These are phyloP conservation scores for Conus betulinus DNA, from an alignment of 1,140 invertebrate genomes.

Conservation along the genomic window DNA sequence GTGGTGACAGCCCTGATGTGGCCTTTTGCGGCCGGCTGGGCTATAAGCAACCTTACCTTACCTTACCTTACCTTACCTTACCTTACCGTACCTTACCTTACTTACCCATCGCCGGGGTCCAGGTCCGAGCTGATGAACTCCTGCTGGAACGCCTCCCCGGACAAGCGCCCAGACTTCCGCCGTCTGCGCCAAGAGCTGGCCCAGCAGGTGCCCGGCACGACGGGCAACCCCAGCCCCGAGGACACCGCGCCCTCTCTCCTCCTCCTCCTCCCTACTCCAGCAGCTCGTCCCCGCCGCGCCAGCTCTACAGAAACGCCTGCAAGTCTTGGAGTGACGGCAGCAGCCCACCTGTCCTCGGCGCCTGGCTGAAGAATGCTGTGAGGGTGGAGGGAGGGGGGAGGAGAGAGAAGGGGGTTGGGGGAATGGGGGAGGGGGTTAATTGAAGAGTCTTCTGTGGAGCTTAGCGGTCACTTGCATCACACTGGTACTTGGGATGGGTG, in stretches of 20 bases:
- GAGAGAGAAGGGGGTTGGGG: not conserved
- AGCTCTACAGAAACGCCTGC: conserved; percentile 60
- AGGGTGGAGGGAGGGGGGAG: not conserved
- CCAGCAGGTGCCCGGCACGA: conserved; percentile 41
- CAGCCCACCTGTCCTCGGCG: conserved; percentile 27
- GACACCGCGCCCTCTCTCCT: conserved; percentile 42
- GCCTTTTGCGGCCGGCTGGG: not conserved
- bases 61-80: not conserved
- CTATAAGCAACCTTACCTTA: not conserved
- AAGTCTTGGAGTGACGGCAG: conserved; percentile 53
- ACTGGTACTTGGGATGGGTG: not conserved
- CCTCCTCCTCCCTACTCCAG: conserved; percentile 30
- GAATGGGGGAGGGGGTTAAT: not conserved
- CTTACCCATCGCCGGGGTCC: not conserved
- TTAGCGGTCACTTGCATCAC: not conserved
- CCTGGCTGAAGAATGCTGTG: not conserved
- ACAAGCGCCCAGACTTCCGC: conserved; percentile 87
- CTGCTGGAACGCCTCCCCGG: conserved; percentile 90
- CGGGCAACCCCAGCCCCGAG: conserved; percentile 33
- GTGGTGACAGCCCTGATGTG: too few relatives aligned
- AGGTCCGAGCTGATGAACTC: conserved; percentile 89
- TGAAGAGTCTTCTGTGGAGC: not conserved
- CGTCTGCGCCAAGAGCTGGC: conserved; percentile 54
- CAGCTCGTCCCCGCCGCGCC: conserved; percentile 50
- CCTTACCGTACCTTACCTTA: not conserved